Percentiles rank a stretch among this genome's conserved stretches.
These are phyloP conservation scores for Cephonodes hylas DNA, from an alignment of 2,888 invertebrate species.

Conservation along the genomic window DNA sequence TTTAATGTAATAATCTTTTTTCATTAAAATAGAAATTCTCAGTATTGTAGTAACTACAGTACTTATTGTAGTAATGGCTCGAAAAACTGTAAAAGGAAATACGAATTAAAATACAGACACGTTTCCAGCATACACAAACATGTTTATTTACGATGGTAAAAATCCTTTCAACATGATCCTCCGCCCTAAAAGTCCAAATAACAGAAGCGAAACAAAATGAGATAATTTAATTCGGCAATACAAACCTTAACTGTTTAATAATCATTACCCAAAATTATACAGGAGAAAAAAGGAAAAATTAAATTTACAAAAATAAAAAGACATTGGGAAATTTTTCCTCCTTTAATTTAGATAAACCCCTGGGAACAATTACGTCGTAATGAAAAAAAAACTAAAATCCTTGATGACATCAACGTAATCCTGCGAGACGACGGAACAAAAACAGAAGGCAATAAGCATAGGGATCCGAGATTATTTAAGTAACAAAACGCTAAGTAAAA, in stretches of 20 bases:
- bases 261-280: neutral
- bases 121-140: no score
- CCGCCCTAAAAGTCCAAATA: neutral
- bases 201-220: neutral
- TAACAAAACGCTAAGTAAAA: constrained; percentile 41
- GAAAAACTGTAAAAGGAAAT: no score
- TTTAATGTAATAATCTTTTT: no score
- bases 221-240: neutral
- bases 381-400: constrained; percentile 18
- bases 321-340: neutral
- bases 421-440: constrained; percentile 4
- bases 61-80: no score
- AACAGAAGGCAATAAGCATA: constrained; percentile 34
- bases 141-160: no score
- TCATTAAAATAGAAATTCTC: no score
- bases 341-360: constrained; percentile 26
- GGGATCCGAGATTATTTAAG: constrained; percentile 35
- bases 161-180: no score
- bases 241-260: neutral
- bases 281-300: neutral
- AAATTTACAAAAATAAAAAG: constrained; percentile 1
- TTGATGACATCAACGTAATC: constrained; percentile 12
- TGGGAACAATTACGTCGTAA: constrained; percentile 8
- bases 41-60: no score
- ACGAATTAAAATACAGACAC: no score